Evolutionary conservation across 2,113 vertebrate species (phyloP), one percentile per base, ranked within the genome.

Genomic region (Pyrgilauda ruficollis): DNA sequence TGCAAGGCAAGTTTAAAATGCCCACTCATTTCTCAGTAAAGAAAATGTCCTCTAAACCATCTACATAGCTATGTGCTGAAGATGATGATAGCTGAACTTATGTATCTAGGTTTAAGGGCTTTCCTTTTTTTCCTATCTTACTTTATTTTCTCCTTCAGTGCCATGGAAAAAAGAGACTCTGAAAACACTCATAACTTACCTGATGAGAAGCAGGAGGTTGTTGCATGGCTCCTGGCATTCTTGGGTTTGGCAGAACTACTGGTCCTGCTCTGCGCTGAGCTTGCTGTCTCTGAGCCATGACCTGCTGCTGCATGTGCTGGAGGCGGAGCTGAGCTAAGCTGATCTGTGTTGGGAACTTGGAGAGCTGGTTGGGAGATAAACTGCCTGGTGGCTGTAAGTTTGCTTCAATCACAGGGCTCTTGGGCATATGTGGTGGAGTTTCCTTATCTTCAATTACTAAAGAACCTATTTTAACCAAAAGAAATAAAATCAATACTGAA

Each of bases 221-320:
- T 63, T 98, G 98, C 93, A 98, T 46, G 87, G 97, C 86, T 87
- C 97, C 98, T 93, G 98, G 97, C 95, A 97, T 94, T 94, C 98
- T 98, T 78, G 98, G 96, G 93, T 96, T 98, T 84, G 98, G 97
- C 35, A 98, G 95, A 88, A 73, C 92, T 64, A 94, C 96, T 27
- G 97, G 98, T 49, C 87, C 97, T 61, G 95, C 68, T 64, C 97
- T 98, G 94, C 97, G 98, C 6, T 98, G 98, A 90, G 98, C 98
- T 90, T 98, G 98, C 83, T 98, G 98, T 55, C 98, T 97, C 97
- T 98, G 98, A 89, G 98, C 98, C 96, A 98, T 97, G 94, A 98
- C 97, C 95, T 98, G 98, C 78, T 98, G 98, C 97, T 98, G 98
- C 98, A 98, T 98, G 90, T 98, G 98, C 97, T 98, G 98, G 26